Base-by-base conservation (phyloP, 2,797 vertebrate species). In the Sebastes trivittatus region DNA sequence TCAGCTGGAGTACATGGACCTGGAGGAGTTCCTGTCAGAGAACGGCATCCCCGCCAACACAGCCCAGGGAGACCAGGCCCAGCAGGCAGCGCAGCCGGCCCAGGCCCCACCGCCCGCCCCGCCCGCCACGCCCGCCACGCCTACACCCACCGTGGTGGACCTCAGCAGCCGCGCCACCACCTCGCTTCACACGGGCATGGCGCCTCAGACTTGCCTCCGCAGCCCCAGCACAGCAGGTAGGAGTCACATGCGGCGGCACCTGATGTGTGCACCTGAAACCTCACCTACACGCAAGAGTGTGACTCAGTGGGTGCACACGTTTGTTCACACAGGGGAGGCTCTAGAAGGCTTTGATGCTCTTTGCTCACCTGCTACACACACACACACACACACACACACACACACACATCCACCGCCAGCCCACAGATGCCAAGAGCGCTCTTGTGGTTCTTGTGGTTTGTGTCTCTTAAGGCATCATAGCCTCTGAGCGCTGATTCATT, bases 1-100 rank as follows among this genome's bases (percentile, higher is more conserved):
- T 85, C 98, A 99, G 94, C 95, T 99, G 96, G 98, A 99, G 93
- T 99, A 99, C 96, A 99, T 99, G 98, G 98, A 99, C 95, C 96
- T 99, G 96, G 98, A 99, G 94, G 98, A 99, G 95, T 99, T 99
- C 93, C 95, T 99, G 86, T 98, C 97, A 0, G 98, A 99, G 94
- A 99, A 99, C 78, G 98, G 98, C 92, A 99, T 99, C 88, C 98
- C 98, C 9, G 97, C 97, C 73, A 98, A 96, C 93, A 75, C 97
- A 0, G 94, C 95, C 16, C 96, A 96, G 87, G 96, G 96, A 0
- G 94, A 97, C 82, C 96, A 96, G 91, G 95, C 89, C 88, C 95
- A 94, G 0, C 96, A 97, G 73, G 58, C 79, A 0, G 36, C 79
- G 0, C 88, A 72, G 82, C 60, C 30, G 0, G 32, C 81, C 0